A percentile compares a stretch with the other conserved stretches of the same genome.
phyloP scores from a whole-genome alignment of 2,113 vertebrate genomes.

The Myotis lucifugus region DNA sequence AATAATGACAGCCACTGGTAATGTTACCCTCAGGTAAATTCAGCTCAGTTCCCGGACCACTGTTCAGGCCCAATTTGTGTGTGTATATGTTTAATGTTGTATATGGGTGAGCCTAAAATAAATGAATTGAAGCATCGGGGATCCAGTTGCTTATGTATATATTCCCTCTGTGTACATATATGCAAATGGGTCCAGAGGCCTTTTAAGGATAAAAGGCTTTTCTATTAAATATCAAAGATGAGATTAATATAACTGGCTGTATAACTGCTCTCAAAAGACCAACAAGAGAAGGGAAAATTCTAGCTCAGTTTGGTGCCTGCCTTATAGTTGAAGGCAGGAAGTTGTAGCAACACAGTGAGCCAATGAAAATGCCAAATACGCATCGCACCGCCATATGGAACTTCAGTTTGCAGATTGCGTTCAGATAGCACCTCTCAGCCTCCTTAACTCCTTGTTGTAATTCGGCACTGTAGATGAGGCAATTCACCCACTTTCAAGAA shows the following conservation, averaged over 20 bases:
- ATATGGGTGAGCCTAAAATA: neutral
- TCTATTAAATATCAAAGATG: slow-evolving; percentile 16
- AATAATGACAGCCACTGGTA: neutral
- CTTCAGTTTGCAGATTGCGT: neutral
- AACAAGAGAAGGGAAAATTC: neutral
- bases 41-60: neutral
- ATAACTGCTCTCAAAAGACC: slow-evolving; percentile 40
- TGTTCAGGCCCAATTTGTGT: neutral
- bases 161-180: neutral
- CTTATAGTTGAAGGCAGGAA: slow-evolving; percentile 44
- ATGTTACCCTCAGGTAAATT: neutral
- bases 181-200: neutral
- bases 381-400: neutral
- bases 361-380: neutral
- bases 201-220: slow-evolving; percentile 37
- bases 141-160: neutral
- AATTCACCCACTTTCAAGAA: neutral
- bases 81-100: neutral
- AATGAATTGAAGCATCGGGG: neutral
- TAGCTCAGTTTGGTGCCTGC: neutral
- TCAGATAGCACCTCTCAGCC: neutral
- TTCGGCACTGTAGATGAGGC: neutral
- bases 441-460: slow-evolving; percentile 39
- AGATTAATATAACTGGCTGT: neutral
- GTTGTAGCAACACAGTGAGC: slow-evolving; percentile 17